Base-by-base conservation (phyloP, 2,797 vertebrate genomes). In the Acanthurus lineatus region DNA sequence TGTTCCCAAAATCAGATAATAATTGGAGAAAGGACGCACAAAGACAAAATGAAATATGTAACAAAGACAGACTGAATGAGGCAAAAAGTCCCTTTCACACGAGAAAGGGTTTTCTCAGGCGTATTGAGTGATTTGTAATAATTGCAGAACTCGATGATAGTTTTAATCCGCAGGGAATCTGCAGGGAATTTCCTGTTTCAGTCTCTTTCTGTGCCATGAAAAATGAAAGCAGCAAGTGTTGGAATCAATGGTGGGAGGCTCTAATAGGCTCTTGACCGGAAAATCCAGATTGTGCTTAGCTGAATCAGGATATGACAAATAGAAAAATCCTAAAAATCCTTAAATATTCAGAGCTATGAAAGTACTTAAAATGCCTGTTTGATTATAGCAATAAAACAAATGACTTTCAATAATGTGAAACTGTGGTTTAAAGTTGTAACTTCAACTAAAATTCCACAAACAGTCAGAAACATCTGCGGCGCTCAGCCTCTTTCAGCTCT, bases 141-240 rank as follows among this genome's bases (percentile, higher is more conserved):
- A 86, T 80, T 87, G 74, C 20, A 9, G 56, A 17, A 68, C 69
- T 83, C 10, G 6, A 28, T 71, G 68, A 64, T 69, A 58, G 65
- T 87, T 82, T 79, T 70, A 85, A 84, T 90, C 86, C 84, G 75
- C 74, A 57, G 88, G 82, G 84, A 86, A 84, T 88, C 66, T 76
- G 70, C 71, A 5, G 28, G 11, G 14, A 45, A 7, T 88, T 81
- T 79, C 42, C 79, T 71, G 58, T 84, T 86, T 86, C 69, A 83
- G 44, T 86, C 69, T 32, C 4, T 81, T 49, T 60, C 42, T 3
- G n/a, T 78, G 69, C 58, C 54, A 75, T 69, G 66, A 72, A 84
- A 83, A 87, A 81, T 74, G 58, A 54, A 83, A 52, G 71, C 54
- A 76, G 78, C 28, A 17, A 45, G 51, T 45, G 22, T 19, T 48